Evolutionary conservation across 2,888 invertebrate species (phyloP), one percentile per base, ranked within the genome.

Genomic region (Lingula anatina): DNA sequence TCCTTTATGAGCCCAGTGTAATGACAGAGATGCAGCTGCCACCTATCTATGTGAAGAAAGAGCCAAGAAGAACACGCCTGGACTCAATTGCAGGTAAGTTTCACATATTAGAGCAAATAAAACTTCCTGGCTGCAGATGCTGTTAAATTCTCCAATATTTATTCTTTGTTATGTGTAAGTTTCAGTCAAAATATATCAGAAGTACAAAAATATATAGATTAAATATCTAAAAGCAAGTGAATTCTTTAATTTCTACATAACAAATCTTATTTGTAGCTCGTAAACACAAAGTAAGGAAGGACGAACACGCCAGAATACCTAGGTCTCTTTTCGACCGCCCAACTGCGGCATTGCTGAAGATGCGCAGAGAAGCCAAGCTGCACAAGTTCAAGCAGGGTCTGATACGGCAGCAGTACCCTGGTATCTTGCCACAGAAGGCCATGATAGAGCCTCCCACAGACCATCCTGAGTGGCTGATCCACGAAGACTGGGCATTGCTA

Each of bases 401-500:
- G 46, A 57, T 62, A 21, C 65, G 69, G 49, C 65, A 65, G 3
- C 43, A 44, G 20, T 65, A 70, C 48, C 65, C 66, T 3, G 20
- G 28, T 23, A 18, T 7, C 20, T 50, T 59, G 44, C 57, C 61
- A 20, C 39, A 44, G 2, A 46, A 49, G 27, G 21, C 21, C 36
- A 20, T 44, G 27, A 21, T 27, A 28, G 31, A 56, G 56, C 24
- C 59, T n/a, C 48, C 61, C 3, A 53, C 56, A 4, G 82, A 85
- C 52, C 83, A 84, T 62, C 86, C 89, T 53, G 92, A 92, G 63
- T 96, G 95, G 95, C 83, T 87, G 57, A 85, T 91, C 51, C 85
- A 88, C 71, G 95, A 96, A 78, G 95, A 96, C 76, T 87, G 89
- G 81, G 86, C 89, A 25, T 81, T 95, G 50, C 80, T 94, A 35